Percentiles rank a stretch among this genome's conserved stretches.
Conservation (phyloP, 2,888 invertebrate species). For the Cactoblastis cactorum region DNA sequence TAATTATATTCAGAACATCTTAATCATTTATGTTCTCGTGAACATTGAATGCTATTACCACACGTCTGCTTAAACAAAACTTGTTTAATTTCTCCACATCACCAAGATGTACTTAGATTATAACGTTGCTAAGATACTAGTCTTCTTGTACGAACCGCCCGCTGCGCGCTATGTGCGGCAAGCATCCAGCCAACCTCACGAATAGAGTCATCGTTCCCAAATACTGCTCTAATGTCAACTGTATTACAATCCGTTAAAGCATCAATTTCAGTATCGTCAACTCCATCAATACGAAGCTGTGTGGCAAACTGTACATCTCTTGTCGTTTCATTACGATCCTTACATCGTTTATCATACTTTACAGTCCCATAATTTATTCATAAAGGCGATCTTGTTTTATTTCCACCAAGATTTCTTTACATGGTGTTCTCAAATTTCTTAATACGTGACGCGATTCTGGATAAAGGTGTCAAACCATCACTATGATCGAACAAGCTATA, state of each 20-base stretch:
- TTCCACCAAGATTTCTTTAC: constrained; percentile 63
- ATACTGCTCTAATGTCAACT: constrained; percentile 36
- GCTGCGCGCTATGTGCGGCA: constrained; percentile 73
- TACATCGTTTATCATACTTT: constrained; percentile 77
- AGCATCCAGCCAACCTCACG: constrained; percentile 52
- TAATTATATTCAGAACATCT: constrained; percentile 75
- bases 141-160: constrained; percentile 69
- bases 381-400: constrained; percentile 67
- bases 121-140: constrained; percentile 73
- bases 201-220: constrained; percentile 42
- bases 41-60: constrained; percentile 60
- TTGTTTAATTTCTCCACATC: constrained; percentile 25
- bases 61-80: constrained; percentile 38
- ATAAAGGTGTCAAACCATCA: constrained; percentile 34
- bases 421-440: constrained; percentile 68
- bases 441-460: constrained; percentile 68
- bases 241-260: constrained; percentile 30
- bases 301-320: constrained; percentile 53
- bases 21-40: constrained; percentile 65
- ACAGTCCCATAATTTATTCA: constrained; percentile 77
- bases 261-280: constrained; percentile 25
- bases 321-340: constrained; percentile 71
- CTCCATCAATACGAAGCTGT: constrained; percentile 28
- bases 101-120: constrained; percentile 59
- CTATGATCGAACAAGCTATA: neutral